Percentiles rank a stretch among this genome's conserved stretches.
phyloP scores from a whole-genome alignment of 2,888 invertebrate species.

The Scaptomyza flava region DNA sequence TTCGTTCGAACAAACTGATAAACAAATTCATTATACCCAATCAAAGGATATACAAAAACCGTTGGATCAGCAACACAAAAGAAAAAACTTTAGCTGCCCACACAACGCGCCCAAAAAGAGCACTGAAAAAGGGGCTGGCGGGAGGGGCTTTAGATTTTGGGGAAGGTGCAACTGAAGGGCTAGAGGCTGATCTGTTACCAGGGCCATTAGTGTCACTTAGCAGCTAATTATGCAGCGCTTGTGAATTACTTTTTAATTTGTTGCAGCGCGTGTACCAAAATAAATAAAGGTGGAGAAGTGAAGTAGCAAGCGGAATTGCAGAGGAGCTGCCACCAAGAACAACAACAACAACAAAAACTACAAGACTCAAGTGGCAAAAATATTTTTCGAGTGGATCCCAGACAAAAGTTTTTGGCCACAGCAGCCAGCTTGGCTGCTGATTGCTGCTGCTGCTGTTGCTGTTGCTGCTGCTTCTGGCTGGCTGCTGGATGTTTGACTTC shows the following conservation, averaged over 20 bases:
- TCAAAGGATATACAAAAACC: conserved; percentile 17
- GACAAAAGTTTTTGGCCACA: conserved; percentile 48
- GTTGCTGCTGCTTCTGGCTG: not conserved
- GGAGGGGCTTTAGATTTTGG: conserved; percentile 23
- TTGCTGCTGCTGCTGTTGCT: not conserved
- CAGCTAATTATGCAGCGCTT: conserved; percentile 82
- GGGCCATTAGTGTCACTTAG: conserved; percentile 81
- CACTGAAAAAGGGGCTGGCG: not conserved
- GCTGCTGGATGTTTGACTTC: conserved; percentile 51
- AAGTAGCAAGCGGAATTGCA: conserved; percentile 29
- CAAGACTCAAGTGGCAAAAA: conserved; percentile 65
- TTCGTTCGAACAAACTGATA: conserved; percentile 1
- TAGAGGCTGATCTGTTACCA: conserved; percentile 40
- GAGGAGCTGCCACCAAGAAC: conserved; percentile 8
- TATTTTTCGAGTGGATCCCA: conserved; percentile 36
- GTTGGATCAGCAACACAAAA: conserved; percentile 5
- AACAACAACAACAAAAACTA: conserved; percentile 23
- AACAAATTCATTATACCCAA: not conserved
- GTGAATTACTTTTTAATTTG: conserved; percentile 79
- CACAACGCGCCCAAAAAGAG: conserved; percentile 44
- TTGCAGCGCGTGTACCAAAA: conserved; percentile 66
- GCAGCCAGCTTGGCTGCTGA: conserved; percentile 61
- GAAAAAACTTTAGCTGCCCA: conserved; percentile 43
- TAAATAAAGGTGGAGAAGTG: conserved; percentile 57
- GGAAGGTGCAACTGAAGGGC: conserved; percentile 26